These are phyloP conservation scores for Myopa tessellatipennis DNA, from an alignment of 2,888 invertebrate genomes.

Conservation along the genomic window DNA sequence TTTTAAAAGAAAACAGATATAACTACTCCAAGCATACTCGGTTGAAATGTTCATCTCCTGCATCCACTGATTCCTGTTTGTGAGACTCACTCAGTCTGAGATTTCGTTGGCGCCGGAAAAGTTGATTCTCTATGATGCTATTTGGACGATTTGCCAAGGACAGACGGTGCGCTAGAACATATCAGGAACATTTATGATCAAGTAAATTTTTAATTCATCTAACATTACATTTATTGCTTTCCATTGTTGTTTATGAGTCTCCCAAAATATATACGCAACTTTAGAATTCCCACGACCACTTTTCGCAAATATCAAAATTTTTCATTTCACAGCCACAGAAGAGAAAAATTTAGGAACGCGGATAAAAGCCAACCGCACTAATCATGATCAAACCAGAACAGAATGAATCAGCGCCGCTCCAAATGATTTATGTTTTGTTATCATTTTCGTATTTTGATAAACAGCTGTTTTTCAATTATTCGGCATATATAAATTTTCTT, in stretches of 20 bases:
- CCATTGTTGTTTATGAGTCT: slow-evolving; percentile 7
- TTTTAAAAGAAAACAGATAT: not conserved
- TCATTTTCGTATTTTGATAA: slow-evolving; percentile 5
- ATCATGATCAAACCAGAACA: not conserved
- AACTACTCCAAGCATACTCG: not conserved
- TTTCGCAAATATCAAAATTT: slow-evolving; percentile 21
- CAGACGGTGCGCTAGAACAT: slow-evolving; percentile 12
- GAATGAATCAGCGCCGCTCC: not conserved
- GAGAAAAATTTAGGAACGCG: slow-evolving; percentile 3
- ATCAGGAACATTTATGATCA: not conserved
- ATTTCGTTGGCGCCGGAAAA: slow-evolving; percentile 64
- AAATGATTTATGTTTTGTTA: slow-evolving; percentile 19
- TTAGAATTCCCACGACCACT: no score
- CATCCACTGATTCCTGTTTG: slow-evolving; percentile 50
- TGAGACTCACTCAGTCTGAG: slow-evolving; percentile 56
- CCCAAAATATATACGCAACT: not conserved
- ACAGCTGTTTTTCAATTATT: slow-evolving; percentile 22
- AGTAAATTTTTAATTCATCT: not conserved
- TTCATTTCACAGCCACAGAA: not conserved
- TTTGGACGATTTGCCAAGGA: slow-evolving; percentile 54
- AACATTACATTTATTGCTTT: slow-evolving; percentile 7
- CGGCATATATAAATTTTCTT: no score
- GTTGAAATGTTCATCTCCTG: slow-evolving; percentile 39
- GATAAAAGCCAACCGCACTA: slow-evolving; percentile 20
- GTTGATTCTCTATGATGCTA: slow-evolving; percentile 63